Conservation (phyloP, 2,888 invertebrate species). For the Stenichneumon culpator region DNA sequence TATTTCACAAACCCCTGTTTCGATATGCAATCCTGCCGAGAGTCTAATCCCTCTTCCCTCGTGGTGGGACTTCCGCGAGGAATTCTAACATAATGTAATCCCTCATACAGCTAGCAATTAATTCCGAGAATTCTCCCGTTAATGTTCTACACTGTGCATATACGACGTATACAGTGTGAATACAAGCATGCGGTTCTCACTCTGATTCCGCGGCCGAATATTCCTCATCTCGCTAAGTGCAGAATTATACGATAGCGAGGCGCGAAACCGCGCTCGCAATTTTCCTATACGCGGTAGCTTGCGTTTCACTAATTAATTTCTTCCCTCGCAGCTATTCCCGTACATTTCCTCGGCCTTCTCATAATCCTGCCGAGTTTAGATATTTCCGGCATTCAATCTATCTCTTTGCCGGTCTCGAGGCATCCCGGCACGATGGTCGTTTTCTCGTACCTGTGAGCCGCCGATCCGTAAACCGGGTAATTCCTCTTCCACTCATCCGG, state of each 20-base stretch:
- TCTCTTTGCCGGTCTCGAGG: background rate
- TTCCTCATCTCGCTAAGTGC: constrained; percentile 67
- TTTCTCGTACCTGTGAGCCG: background rate
- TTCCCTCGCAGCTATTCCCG: constrained; percentile 9
- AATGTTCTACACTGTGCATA: background rate
- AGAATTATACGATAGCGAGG: constrained; percentile 29
- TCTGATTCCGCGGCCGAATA: constrained; percentile 22
- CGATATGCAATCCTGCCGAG: background rate
- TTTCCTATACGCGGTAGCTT: background rate
- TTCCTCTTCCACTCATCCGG: background rate
- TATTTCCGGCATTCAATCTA: constrained; percentile 28
- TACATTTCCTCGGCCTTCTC: background rate
- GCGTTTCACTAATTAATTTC: constrained; percentile 65
- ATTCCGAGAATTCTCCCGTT: constrained; percentile 8
- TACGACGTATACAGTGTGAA: background rate
- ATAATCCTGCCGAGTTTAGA: background rate
- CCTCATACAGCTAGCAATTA: background rate
- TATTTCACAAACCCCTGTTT: background rate
- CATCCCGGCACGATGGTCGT: background rate
- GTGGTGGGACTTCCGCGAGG: background rate
- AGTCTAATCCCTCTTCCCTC: background rate
- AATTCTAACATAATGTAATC: background rate
- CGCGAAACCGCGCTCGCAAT: constrained; percentile 16
- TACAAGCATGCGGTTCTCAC: constrained; percentile 5
- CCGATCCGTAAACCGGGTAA: background rate